Evolutionary conservation across 2,888 invertebrate genomes (phyloP).

Genomic region (Petrophora chlorosata): DNA sequence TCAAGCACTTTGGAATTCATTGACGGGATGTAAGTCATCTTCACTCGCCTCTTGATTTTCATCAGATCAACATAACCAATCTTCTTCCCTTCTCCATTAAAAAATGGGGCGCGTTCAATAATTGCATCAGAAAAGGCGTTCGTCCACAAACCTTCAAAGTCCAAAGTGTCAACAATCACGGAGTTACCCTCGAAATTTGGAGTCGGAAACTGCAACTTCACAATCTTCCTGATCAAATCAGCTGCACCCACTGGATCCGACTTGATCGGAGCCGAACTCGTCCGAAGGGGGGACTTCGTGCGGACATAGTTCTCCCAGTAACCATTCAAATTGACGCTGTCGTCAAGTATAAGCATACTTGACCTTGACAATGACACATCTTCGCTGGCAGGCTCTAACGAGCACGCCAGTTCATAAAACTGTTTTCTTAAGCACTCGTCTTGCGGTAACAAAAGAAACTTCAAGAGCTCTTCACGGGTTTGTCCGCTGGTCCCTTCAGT

Average conservation of each 20-base stretch:
- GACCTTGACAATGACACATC: slow-evolving; percentile 31
- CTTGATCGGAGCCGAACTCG: slow-evolving; percentile 27
- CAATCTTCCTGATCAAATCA: slow-evolving; percentile 20
- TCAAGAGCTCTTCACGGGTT: slow-evolving; percentile 29
- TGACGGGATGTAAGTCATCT: slow-evolving; percentile 39
- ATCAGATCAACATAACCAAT: slow-evolving; percentile 46
- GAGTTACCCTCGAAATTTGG: slow-evolving; percentile 35
- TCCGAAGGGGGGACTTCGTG: slow-evolving; percentile 22
- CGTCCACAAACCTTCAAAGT: slow-evolving; percentile 38
- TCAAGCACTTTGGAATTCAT: slow-evolving; percentile 43
- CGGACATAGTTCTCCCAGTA: slow-evolving; percentile 30
- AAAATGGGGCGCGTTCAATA: slow-evolving; percentile 39
- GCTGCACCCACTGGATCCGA: slow-evolving; percentile 23
- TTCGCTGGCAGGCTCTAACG: slow-evolving; percentile 21
- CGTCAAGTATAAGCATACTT: slow-evolving; percentile 33
- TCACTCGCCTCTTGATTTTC: slow-evolving; percentile 39
- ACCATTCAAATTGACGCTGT: slow-evolving; percentile 20
- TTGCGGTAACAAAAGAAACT: slow-evolving; percentile 32
- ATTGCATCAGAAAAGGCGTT: slow-evolving; percentile 38
- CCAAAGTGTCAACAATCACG: slow-evolving; percentile 27
- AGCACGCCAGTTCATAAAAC: slow-evolving; percentile 34
- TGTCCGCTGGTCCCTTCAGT: slow-evolving; percentile 36
- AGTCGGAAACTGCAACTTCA: slow-evolving; percentile 5
- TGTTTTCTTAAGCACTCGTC: slow-evolving; percentile 33
- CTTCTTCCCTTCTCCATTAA: slow-evolving; percentile 35